phyloP scores from a whole-genome alignment of 2,113 vertebrate species.

The Gopherus flavomarginatus region DNA sequence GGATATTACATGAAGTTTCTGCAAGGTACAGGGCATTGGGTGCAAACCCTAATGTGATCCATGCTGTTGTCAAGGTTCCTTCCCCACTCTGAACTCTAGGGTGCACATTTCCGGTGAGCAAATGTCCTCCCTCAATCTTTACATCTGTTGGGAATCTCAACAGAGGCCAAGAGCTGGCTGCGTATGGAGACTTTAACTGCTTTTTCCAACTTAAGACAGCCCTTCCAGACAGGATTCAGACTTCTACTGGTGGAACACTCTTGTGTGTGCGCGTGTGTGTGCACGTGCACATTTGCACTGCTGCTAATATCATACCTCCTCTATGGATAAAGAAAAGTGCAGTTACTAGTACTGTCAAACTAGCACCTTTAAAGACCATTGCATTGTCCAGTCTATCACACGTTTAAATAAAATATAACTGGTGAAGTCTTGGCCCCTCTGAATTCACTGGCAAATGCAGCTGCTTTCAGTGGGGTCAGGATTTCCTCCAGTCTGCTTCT shows the following conservation, averaged over 20 bases:
- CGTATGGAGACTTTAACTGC: background rate
- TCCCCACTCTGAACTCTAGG: too few relatives aligned
- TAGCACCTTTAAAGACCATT: background rate
- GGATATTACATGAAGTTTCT: background rate
- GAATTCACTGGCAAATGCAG: background rate
- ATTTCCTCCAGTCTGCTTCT: background rate
- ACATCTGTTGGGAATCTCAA: background rate
- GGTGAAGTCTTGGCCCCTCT: background rate
- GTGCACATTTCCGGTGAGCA: background rate
- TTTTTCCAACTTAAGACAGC: background rate
- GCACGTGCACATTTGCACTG: background rate
- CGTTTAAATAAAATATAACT: background rate
- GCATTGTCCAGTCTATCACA: background rate
- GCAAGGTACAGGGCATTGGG: fast-evolving
- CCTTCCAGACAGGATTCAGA: background rate
- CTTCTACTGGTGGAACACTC: background rate
- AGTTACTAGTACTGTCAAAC: background rate
- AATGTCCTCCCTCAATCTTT: background rate
- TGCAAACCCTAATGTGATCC: background rate
- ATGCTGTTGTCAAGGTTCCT: too few relatives aligned
- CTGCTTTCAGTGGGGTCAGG: fast-evolving
- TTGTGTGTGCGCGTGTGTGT: background rate
- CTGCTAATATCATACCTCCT: background rate
- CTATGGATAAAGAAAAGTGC: background rate
- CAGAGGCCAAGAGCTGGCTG: background rate